These are phyloP conservation scores for Limnephilus marmoratus DNA, from an alignment of 2,888 invertebrate genomes.

Conservation along the genomic window DNA sequence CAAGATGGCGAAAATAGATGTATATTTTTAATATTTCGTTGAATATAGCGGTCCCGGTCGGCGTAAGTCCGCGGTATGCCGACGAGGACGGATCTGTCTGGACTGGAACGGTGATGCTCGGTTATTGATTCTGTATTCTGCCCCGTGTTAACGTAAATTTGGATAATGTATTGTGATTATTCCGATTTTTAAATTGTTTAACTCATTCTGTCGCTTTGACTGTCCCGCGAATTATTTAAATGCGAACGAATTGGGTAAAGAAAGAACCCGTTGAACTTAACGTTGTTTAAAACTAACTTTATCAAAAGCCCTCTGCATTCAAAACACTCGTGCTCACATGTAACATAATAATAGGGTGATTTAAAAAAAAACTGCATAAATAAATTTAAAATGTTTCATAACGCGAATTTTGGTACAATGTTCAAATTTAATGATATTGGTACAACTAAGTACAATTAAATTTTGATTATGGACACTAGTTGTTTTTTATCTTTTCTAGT, in stretches of 20 bases:
- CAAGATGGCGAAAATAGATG: background rate
- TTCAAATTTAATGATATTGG: too few species aligned
- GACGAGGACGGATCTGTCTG: background rate
- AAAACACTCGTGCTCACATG: too few species aligned
- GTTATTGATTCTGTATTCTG: background rate
- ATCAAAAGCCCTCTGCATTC: too few species aligned
- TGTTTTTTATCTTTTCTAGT: too few species aligned
- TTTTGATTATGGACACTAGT: too few species aligned
- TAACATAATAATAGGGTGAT: too few species aligned
- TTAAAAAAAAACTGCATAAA: too few species aligned
- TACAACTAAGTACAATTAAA: too few species aligned
- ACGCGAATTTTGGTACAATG: too few species aligned
- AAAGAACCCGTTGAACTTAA: background rate
- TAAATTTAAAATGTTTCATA: too few species aligned
- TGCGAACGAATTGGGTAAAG: background rate
- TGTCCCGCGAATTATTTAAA: background rate
- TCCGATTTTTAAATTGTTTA: background rate
- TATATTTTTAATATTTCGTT: background rate
- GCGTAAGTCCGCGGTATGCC: background rate
- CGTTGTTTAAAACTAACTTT: background rate
- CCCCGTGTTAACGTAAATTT: background rate
- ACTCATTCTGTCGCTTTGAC: background rate
- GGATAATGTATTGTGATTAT: background rate
- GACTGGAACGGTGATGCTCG: background rate
- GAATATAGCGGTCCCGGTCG: background rate